Base-by-base conservation (phyloP, 2,888 invertebrate genomes). In the Lasioglossum marginatum region DNA sequence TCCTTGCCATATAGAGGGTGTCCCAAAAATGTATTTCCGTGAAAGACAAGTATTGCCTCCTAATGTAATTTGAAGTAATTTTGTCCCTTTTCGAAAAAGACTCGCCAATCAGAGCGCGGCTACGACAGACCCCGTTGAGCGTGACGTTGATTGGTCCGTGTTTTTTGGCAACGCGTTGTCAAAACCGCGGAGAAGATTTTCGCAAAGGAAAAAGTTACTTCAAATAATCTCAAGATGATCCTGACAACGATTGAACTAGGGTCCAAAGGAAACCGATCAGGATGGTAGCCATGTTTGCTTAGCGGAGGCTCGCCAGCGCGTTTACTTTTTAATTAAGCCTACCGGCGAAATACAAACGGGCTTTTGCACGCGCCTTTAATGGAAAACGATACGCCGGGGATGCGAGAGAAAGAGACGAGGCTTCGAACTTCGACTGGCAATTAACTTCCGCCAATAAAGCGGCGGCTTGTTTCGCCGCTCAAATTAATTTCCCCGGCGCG, bases 391-490 rank as follows among this genome's bases (percentile, higher is more conserved):
- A 83, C 68, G 34, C 63, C 31, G 77, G 3, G 52, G 57, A 70
- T 40, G 74, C 76, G 37, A 6, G 45, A 37, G 43, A 73, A 77
- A 73, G 57, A 79, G 23, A 57, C 48, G 45, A 60, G 57, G 37
- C 79, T 45, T 74, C 77, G 85, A 76, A 87, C 74, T 87, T 83
- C 52, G 78, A 40, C 75, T 66, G 86, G 84, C 85, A 90, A 90
- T 90, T 90, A 90, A 91, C 91, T 87, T 63, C 77, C 83, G 80
- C 85, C 85, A 89, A 89, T 91, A 89, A 90, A 90, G 83, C 82
- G 86, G 85, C 85, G 79, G 83, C 89, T 89, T 85, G 88, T 87
- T 87, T 85, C 86, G 87, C 68, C 85, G 83, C 66, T 87, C 84
- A 84, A 91, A 92, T 90, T 90, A 85, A 90, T 92, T 92, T 87